Evolutionary conservation across 2,888 invertebrate genomes (phyloP).

Genomic region (Limnephilus lunatus): DNA sequence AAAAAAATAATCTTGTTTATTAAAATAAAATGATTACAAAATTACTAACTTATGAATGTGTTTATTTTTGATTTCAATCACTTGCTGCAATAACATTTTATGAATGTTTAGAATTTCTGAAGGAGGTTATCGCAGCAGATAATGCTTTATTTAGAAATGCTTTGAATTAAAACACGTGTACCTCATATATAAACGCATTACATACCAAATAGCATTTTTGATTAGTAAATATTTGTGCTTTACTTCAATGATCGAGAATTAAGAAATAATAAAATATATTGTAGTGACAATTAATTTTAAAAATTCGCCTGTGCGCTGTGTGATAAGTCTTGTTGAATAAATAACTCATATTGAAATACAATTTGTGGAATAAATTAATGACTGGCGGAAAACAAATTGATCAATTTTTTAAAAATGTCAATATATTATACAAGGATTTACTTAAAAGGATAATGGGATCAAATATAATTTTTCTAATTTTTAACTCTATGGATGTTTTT

Average conservation of each 20-base stretch:
- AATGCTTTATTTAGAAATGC: not conserved
- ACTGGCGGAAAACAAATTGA: not conserved
- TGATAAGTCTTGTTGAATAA: not conserved
- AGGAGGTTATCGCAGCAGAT: constrained; percentile 14
- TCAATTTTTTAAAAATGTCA: not conserved
- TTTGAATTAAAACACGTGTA: not conserved
- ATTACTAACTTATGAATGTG: not conserved
- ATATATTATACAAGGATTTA: not conserved
- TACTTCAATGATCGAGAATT: not conserved
- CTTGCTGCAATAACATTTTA: not conserved
- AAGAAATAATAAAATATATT: not conserved
- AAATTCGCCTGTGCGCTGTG: not conserved
- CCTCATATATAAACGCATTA: not conserved
- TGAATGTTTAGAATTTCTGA: not conserved
- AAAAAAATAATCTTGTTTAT: not conserved
- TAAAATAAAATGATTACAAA: not conserved
- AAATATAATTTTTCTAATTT: not conserved
- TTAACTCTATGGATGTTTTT: not conserved
- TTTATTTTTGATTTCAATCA: not conserved
- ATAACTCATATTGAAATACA: not conserved
- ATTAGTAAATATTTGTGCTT: not conserved
- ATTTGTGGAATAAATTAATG: not conserved
- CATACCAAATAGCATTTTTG: not conserved
- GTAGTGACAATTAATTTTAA: not conserved
- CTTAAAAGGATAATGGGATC: not conserved